Evolutionary conservation across 2,797 vertebrate genomes (phyloP).

Genomic region (Psittacula echo): DNA sequence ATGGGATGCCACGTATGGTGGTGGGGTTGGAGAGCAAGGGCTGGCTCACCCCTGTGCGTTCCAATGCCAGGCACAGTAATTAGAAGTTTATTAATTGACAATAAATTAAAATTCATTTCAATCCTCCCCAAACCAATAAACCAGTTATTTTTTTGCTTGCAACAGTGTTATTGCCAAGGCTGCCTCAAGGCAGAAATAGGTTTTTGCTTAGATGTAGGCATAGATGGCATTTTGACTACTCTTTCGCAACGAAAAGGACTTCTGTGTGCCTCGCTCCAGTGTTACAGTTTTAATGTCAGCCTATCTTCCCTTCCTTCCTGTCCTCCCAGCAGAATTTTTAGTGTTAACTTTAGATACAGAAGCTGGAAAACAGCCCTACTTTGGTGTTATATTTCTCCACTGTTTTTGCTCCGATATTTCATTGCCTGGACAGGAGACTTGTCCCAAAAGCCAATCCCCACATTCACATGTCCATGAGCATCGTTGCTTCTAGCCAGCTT

Average conservation of each 20-base stretch:
- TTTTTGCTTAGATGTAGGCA: not conserved
- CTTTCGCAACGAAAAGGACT: not conserved
- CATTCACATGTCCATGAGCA: not conserved
- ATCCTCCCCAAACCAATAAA: not conserved
- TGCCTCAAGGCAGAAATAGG: not conserved
- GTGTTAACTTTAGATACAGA: not conserved
- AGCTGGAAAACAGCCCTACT: not conserved
- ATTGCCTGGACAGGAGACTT: not conserved
- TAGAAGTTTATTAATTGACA: not conserved
- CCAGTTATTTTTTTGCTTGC: not conserved
- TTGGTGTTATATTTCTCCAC: not conserved
- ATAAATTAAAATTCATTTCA: not conserved
- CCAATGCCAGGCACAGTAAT: not conserved
- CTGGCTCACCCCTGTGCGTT: not conserved
- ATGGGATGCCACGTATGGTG: not conserved
- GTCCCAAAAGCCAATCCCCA: not conserved
- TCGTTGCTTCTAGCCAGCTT: not conserved
- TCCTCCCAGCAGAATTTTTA: not conserved
- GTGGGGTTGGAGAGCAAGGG: not conserved
- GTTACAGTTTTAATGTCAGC: not conserved
- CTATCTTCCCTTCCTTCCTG: not conserved
- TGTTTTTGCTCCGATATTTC: not conserved
- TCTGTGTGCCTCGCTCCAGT: accelerated
- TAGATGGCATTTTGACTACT: not conserved
- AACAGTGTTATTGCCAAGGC: not conserved